Evolutionary conservation across 2,888 invertebrate genomes (phyloP), one percentile per base, ranked within the genome.

Genomic region (Orchesella flavescens): DNA sequence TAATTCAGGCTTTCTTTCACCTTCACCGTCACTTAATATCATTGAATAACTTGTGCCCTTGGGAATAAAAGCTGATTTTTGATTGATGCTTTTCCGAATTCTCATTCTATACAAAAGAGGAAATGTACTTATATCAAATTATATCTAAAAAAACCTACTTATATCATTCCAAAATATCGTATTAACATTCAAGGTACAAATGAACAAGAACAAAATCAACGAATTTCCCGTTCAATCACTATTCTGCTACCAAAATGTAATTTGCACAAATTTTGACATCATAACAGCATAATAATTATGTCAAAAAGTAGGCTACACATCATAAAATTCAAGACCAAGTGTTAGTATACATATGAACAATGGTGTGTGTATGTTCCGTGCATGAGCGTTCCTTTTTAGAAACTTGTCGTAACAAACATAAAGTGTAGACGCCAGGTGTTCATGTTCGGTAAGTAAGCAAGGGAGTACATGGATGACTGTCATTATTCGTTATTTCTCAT

Each of bases 141-240:
- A n/a, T n/a, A n/a, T n/a, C n/a, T n/a, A n/a, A n/a, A n/a, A n/a
- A n/a, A n/a, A n/a, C n/a, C n/a, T n/a, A n/a, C n/a, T n/a, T n/a
- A n/a, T n/a, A n/a, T n/a, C n/a, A n/a, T n/a, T n/a, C n/a, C n/a
- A 10, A 66, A 66, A 66, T 66, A 66, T 66, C 43, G n/a, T n/a
- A n/a, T n/a, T n/a, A n/a, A n/a, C n/a, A n/a, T n/a, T 66, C 12
- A 4, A 34, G 55, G 59, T 21, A 79, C 63, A 80, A 61, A 13
- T 34, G 57, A 81, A n/a, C n/a, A n/a, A n/a, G n/a, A 19, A 75
- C 12, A 68, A 46, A 46, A 21, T 3, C 65, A 24, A 5, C 15
- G 34, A 24, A 4, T 68, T 23, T 46, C 21, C 17, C 13, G 44
- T 7, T 21, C 15, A 19, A 68, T 44, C 44, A 7, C 9, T 12